phyloP scores from a whole-genome alignment of 2,113 vertebrate species.

The Dipodomys stephensi region DNA sequence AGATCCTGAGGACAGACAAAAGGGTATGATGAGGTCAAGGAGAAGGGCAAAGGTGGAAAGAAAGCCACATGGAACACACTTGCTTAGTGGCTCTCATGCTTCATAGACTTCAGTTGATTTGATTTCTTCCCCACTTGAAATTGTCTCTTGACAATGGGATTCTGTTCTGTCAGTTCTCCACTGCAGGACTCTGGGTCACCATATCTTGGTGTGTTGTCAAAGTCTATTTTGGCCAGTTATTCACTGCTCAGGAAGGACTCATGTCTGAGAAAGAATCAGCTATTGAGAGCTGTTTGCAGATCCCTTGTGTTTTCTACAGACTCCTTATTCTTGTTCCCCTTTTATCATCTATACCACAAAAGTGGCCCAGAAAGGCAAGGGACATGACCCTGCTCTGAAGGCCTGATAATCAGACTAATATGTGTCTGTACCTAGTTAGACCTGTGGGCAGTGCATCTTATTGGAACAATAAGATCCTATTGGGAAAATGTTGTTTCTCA shows the following conservation, averaged over 20 bases:
- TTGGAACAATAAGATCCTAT: not conserved
- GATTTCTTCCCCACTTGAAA: not conserved
- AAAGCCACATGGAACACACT: not conserved
- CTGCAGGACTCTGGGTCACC: not conserved
- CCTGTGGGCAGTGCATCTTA: not conserved
- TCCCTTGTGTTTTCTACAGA: too few relatives aligned
- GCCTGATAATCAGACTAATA: not conserved
- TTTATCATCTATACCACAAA: not conserved
- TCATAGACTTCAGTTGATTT: not conserved
- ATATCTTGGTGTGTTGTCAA: not conserved
- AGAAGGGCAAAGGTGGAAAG: not conserved
- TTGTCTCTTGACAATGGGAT: not conserved
- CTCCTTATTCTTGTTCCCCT: not conserved
- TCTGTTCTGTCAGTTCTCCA: not conserved
- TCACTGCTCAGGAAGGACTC: too few relatives aligned
- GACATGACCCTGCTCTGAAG: not conserved
- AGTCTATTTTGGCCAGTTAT: not conserved
- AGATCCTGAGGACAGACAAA: not conserved
- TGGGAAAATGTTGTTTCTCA: slow-evolving; percentile 26
- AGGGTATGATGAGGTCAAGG: not conserved
- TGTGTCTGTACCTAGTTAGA: not conserved
- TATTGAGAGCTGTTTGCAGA: not conserved
- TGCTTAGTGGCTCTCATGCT: not conserved
- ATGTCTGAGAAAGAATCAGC: not conserved
- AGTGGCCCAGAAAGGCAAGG: not conserved